Percentiles rank a stretch among this genome's conserved stretches.
These are phyloP conservation scores for Anguilla rostrata DNA, from an alignment of 2,113 vertebrate genomes.

Conservation along the genomic window DNA sequence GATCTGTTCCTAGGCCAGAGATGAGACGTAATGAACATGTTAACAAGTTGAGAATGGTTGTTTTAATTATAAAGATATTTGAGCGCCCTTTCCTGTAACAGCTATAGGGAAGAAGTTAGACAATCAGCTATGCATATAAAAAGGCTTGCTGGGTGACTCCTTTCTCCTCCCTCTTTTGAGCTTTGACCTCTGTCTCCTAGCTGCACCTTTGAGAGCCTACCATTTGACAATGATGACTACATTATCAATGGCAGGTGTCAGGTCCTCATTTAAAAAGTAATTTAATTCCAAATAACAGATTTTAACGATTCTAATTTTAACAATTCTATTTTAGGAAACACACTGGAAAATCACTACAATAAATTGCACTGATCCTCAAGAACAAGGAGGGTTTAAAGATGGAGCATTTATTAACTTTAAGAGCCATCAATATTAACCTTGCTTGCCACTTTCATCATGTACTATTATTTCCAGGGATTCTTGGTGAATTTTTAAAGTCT, in stretches of 20 bases:
- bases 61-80: conserved; percentile 64
- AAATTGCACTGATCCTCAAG: conserved; percentile 19
- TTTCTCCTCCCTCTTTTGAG: not conserved
- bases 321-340: conserved; percentile 19
- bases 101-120: conserved; percentile 40
- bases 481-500: not conserved
- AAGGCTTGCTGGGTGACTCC: conserved; percentile 16
- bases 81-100: conserved; percentile 41
- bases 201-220: conserved; percentile 21
- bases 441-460: conserved; percentile 1
- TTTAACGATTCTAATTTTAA: conserved; percentile 21
- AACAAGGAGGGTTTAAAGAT: conserved; percentile 21
- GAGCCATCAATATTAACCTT: conserved; percentile 1
- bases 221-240: conserved; percentile 20
- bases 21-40: conserved; percentile 61
- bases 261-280: conserved; percentile 30
- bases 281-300: conserved; percentile 31
- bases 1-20: conserved; percentile 62
- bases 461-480: not conserved
- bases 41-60: conserved; percentile 57
- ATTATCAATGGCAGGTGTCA: conserved; percentile 35
- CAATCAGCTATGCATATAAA: conserved; percentile 12
- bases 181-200: conserved; percentile 29
- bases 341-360: conserved; percentile 7
- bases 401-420: conserved; percentile 11